Evolutionary conservation across 2,888 invertebrate genomes (phyloP), one percentile per base, ranked within the genome.

Genomic region (Chorisops tibialis): DNA sequence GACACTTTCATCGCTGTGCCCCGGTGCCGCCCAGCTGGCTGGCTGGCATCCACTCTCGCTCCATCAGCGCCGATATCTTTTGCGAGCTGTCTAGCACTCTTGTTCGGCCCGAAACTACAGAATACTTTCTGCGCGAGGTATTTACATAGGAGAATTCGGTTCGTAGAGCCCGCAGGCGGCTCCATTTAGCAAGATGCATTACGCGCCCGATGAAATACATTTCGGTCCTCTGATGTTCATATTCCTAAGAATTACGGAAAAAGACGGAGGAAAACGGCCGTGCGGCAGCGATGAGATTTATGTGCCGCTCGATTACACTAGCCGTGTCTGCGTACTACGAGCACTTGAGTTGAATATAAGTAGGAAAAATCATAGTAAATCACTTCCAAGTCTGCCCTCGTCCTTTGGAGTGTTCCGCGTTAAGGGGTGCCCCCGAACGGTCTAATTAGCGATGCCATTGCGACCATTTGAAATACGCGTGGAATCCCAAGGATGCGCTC

Each of bases 361-460:
- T 41, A 14, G n/a, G 6, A n/a, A 16, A 41, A 41, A 11, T 14
- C 14, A 12, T 11, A 41, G 62, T 62, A 62, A 62, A 62, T 62
- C 62, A 62, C 49, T 54, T 52, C 41, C 7, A 52, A 49, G 62
- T 56, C 62, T 62, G 62, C 3, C 30, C 2, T 5, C 30, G 30
- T 30, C 30, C 30, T 30, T 30, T 7, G 30, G 5, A 7, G 30
- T 30, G 30, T 9, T 30, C 30, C 30, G 30, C 62, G 49, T 56
- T 30, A 5, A 30, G 30, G 30, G 52, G 39, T 22, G n/a, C 39
- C 39, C 22, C 37, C 52, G 51, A 65, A 65, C 56, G 59, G 58
- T 47, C 63, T 61, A 65, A 65, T 65, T 65, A 65, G 65, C 65
- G 37, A 61, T 58, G 65, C 61, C 59, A 65, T 63, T 51, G 63